Evolutionary conservation across 2,113 vertebrate species (phyloP), one percentile per base, ranked within the genome.

Genomic region (Mustela nigripes): DNA sequence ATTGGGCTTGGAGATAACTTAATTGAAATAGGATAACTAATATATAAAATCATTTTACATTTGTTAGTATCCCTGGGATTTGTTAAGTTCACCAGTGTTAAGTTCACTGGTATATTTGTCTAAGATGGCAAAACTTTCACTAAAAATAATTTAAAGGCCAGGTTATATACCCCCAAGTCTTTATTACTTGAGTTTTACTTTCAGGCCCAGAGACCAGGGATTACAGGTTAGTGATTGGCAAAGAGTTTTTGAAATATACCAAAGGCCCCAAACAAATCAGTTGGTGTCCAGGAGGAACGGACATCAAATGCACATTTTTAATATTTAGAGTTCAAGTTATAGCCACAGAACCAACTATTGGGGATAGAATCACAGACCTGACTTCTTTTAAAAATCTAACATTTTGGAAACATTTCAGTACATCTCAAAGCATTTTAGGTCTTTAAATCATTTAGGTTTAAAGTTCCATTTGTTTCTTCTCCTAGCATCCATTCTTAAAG

Each of bases 21-120:
- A 56, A 88, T 86, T 79, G 88, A 73, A 94, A 58, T n/a, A 45
- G 42, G 87, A 81, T 71, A 39, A 82, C 50, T 21, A 89, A 39
- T 16, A 36, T 42, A 92, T 69, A 74, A 92, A 58, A 89, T 63
- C 62, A 94, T 87, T 96, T 95, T 58, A 12, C 48, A 62, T 45
- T 83, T 8, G 4, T 26, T 74, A 21, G n/a, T 73, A 48, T 71
- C 10, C 22, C 26, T 71, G 83, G 53, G 39, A 94, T 58, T 74
- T 79, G 3, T 58, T 63, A 85, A 80, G 24, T 89, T 95, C 36
- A 74, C 11, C 21, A 0, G 42, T 83, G 7, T 53, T 73, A 83
- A 79, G 36, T 94, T 95, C 45, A 58, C 7, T 24, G 1, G 36
- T 67, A 4, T 73, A 39, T 78, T 56, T 58, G 56, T 78, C 42